Base-by-base conservation (phyloP, 1,140 invertebrate species). In the Drepana arcuata region DNA sequence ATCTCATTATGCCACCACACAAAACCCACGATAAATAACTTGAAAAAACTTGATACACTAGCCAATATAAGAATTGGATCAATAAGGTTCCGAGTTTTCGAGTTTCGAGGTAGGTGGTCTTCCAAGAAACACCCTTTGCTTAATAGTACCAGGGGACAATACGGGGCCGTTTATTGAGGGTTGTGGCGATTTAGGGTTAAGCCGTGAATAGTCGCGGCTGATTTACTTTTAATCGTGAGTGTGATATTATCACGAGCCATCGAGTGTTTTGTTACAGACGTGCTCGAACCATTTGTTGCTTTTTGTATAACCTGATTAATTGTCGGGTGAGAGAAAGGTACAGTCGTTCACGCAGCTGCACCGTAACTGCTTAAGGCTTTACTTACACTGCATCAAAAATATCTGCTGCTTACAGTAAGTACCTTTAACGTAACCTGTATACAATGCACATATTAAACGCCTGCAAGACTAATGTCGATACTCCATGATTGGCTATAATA, bases 221-320 rank as follows among this genome's bases (percentile, higher is more conserved):
- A 68, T 73, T 70, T 68, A 70, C 57, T 65, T 67, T 57, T 64
- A 70, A 68, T 68, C 63, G 69, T 73, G 69, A 53, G 44, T 36
- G 40, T 32, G 69, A 73, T 70, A 64, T 43, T 64, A 70, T 73
- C 69, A 43, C 40, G 45, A 34, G 24, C 44, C 48, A 50, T 64
- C 42, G 45, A 61, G 63, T 57, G 52, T 69, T 65, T 67, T 65
- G 69, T 73, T 69, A 67, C 63, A 52, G 44, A 34, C 41, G 44
- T 14, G 29, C 21, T 37, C 30, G 16, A 51, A 43, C 46, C 21
- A 34, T 32, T 49, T 39, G 34, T 38, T 34, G 11, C 10, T 35
- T 37, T 23, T 16, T 29, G 7, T 40, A 21, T n/a, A 11, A 9
- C 7, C 12, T 13, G 15, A 32, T 24, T 30, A 5, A 24, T 27